phyloP scores from a whole-genome alignment of 2,888 invertebrate species.

The Coelogynopora nodosa region DNA sequence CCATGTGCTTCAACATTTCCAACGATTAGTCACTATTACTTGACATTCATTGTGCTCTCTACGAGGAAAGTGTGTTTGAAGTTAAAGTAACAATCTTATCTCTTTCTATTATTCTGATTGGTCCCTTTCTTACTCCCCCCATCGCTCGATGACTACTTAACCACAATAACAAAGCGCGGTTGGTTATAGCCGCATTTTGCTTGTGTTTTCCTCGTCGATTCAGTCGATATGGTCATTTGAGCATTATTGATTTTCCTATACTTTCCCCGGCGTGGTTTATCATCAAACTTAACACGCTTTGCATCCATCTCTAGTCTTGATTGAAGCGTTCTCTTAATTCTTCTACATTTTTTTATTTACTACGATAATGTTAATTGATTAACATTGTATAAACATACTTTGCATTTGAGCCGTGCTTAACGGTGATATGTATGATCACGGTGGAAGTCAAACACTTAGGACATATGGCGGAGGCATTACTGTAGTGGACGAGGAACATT shows the following conservation, averaged over 20 bases:
- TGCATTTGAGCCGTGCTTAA: no score
- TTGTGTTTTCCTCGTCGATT: not conserved
- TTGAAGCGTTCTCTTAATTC: no score
- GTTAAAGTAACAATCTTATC: no score
- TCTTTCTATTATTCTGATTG: not conserved
- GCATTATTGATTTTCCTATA: constrained; percentile 4
- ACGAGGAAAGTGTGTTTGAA: no score
- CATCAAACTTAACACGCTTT: not conserved
- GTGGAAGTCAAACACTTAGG: not conserved
- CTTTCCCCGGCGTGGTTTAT: not conserved
- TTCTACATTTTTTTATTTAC: no score
- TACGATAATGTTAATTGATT: no score
- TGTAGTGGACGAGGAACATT: not conserved
- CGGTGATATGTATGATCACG: not conserved
- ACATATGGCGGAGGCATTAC: not conserved
- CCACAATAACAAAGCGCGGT: not conserved
- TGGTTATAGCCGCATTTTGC: not conserved
- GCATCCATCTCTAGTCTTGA: not conserved
- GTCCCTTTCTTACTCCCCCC: not conserved
- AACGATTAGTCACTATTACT: no score
- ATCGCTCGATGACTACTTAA: not conserved
- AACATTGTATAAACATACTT: no score
- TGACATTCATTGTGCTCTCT: no score
- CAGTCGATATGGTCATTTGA: not conserved
- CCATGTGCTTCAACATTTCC: no score